phyloP scores from a whole-genome alignment of 2,797 vertebrate species.

The Hippoglossus hippoglossus region DNA sequence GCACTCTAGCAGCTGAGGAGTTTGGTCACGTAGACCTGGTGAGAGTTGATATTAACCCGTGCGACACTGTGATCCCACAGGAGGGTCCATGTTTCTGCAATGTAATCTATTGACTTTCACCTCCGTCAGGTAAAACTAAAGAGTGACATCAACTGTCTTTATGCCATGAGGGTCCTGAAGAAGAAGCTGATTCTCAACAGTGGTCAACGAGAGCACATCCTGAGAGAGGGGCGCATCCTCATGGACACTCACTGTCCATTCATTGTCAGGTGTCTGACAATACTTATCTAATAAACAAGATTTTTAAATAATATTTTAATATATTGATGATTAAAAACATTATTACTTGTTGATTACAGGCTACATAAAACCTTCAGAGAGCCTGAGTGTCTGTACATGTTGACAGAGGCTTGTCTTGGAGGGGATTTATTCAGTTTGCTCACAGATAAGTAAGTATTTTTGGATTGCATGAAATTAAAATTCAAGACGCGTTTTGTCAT shows the following conservation, averaged over 20 bases:
- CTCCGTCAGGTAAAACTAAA: slow-evolving; percentile 78
- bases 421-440: slow-evolving; percentile 81
- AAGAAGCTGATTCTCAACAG: slow-evolving; percentile 70
- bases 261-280: slow-evolving; percentile 76
- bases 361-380: slow-evolving; percentile 81
- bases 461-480: slow-evolving; percentile 2
- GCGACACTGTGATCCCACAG: slow-evolving; percentile 3
- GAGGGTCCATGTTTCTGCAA: slow-evolving; percentile 60
- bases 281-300: neutral
- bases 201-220: slow-evolving; percentile 70
- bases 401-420: slow-evolving; percentile 84
- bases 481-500: slow-evolving; percentile 3
- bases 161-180: slow-evolving; percentile 79
- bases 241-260: slow-evolving; percentile 78
- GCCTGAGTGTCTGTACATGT: slow-evolving; percentile 77
- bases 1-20: slow-evolving; percentile 90
- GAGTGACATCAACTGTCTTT: slow-evolving; percentile 60
- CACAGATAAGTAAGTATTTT: slow-evolving; percentile 78
- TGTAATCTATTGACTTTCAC: slow-evolving; percentile 45
- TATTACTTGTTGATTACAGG: slow-evolving; percentile 60
- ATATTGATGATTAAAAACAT: neutral
- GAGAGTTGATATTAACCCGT: slow-evolving; percentile 58
- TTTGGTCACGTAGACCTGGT: slow-evolving; percentile 95
- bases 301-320: no score
- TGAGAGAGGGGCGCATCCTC: slow-evolving; percentile 76